A percentile compares a stretch with the other conserved stretches of the same genome.
Conservation (phyloP, 2,797 vertebrate species). For the Staurois parvus region DNA sequence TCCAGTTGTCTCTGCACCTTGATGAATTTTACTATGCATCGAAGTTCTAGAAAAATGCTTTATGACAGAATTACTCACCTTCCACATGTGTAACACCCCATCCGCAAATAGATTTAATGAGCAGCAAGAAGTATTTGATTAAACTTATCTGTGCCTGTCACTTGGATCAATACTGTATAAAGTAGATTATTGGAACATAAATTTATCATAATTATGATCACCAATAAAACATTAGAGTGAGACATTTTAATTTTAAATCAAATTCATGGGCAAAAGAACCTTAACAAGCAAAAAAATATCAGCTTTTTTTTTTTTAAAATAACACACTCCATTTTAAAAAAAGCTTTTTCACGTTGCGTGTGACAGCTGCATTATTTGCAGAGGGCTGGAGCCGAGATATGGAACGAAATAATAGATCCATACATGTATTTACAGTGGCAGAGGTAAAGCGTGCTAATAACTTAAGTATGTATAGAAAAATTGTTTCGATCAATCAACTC, state of each 20-base stretch:
- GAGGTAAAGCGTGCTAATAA: conserved; percentile 73
- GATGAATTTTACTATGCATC: not conserved
- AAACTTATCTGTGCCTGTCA: conserved; percentile 64
- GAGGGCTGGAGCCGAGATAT: conserved; percentile 74
- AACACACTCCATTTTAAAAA: conserved; percentile 75
- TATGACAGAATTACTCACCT: not conserved
- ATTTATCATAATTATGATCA: conserved; percentile 79
- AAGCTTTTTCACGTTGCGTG: conserved; percentile 70
- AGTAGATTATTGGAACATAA: conserved; percentile 79
- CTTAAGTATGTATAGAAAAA: conserved; percentile 77
- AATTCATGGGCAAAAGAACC: conserved; percentile 68
- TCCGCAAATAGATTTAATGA: conserved; percentile 44
- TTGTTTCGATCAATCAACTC: conserved; percentile 69
- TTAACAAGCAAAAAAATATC: conserved; percentile 82
- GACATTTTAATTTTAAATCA: conserved; percentile 80
- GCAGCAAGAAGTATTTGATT: conserved; percentile 58
- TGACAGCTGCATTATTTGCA: conserved; percentile 69
- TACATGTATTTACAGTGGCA: conserved; percentile 75
- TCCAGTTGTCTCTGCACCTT: not conserved
- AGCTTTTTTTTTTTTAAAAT: conserved; percentile 73
- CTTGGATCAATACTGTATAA: conserved; percentile 72
- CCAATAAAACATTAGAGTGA: conserved; percentile 77
- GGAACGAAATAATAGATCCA: conserved; percentile 77
- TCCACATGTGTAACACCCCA: conserved; percentile 17
- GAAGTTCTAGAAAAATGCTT: conserved; percentile 3